Base-by-base conservation (phyloP, 2,888 invertebrate species). In the Stenchaetothrips biformis region DNA sequence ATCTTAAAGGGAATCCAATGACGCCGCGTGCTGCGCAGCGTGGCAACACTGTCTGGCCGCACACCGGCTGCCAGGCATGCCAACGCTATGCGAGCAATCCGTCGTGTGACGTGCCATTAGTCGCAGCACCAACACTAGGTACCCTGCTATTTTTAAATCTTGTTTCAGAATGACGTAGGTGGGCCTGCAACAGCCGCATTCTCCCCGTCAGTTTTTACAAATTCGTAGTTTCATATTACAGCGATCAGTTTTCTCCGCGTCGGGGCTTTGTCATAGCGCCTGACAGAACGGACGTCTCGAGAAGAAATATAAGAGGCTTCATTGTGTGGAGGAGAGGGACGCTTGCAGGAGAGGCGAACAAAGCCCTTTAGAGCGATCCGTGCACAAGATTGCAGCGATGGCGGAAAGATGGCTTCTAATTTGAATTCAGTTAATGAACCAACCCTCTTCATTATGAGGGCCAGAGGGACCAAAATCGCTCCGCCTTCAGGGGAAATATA, bases 1-100 rank as follows among this genome's bases (percentile, higher is more conserved):
- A 18, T 53, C 53, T 53, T 53, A 18, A 53, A 53, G 53, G 53
- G 53, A 53, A 53, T 53, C 18, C 53, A 53, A 53, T 67, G 77
- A 78, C 49, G 78, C 74, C 59, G 79, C 47, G 80, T 25, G 80
- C 47, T 9, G 77, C 74, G 74, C 9, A 53, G 53, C 2, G 53
- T 53, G 53, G 2, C 16, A 2, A 53, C 53, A 53, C 53, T 53
- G 53, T 16, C 53, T 1, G 13, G 6, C 9, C 53, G 6, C 53
- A 53, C 16, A 37, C 37, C 37, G 37, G 37, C 37, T 37, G 37
- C 37, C 37, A 37, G 37, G 37, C 37, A 4, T 37, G 37, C 37
- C 37, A 37, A 37, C 37, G 4, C 37, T 37, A 37, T 37, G 37
- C 37, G 37, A 37, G 37, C 37, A 37, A 37, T 37, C 37, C 37